phyloP scores from a whole-genome alignment of 92 coral and sea anemone genomes.

The Palythoa grandiflora region DNA sequence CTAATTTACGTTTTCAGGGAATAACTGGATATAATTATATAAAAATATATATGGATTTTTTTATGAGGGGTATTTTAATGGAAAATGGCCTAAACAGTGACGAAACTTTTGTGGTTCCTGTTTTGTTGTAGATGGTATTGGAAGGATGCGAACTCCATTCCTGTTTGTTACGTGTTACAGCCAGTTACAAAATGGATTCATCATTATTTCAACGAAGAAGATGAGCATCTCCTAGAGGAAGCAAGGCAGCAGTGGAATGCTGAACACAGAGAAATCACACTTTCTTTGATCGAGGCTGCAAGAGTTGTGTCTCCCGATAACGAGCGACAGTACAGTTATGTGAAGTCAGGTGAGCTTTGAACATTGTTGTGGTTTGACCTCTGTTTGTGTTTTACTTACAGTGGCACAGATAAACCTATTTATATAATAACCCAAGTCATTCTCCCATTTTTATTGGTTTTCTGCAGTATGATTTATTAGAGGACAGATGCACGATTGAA shows the following conservation, averaged over 20 bases:
- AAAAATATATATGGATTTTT: too few relatives aligned
- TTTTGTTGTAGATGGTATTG: constrained; percentile 72
- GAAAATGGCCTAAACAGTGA: too few relatives aligned
- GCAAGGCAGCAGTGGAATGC: constrained; percentile 70
- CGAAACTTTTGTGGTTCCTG: not conserved
- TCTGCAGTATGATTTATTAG: too few relatives aligned
- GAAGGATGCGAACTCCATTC: constrained; percentile 78
- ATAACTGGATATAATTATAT: too few relatives aligned
- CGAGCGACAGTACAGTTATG: constrained; percentile 65
- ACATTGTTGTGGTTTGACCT: not conserved
- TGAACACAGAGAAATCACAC: constrained; percentile 58
- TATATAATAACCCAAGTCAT: too few relatives aligned
- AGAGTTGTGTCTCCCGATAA: constrained; percentile 43
- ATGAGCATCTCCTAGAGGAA: constrained; percentile 46
- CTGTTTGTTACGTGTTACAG: constrained; percentile 75
- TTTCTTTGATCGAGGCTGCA: constrained; percentile 65
- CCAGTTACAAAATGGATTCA: constrained; percentile 84
- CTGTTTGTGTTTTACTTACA: not conserved
- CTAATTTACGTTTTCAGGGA: too few relatives aligned
- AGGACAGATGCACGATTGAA: too few relatives aligned
- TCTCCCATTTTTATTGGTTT: too few relatives aligned
- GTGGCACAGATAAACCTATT: too few relatives aligned
- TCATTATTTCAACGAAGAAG: constrained; percentile 55
- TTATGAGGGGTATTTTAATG: too few relatives aligned
- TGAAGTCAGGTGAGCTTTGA: constrained; percentile 65